These are phyloP conservation scores for Cecropterus lyciades DNA, from an alignment of 1,140 invertebrate species.

Conservation along the genomic window DNA sequence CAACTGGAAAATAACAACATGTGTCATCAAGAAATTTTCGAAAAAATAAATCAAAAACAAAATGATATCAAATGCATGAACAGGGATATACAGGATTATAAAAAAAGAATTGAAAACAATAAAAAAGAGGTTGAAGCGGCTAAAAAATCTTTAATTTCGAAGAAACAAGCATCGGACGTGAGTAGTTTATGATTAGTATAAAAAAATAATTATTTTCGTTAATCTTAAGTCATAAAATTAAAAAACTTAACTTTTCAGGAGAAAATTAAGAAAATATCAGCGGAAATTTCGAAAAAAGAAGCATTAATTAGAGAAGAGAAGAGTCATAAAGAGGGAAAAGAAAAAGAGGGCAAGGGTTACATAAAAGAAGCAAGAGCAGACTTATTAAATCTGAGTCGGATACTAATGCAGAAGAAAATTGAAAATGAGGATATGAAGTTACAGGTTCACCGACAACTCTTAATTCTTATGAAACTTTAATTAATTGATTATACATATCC, in stretches of 20 bases:
- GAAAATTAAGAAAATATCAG: slow-evolving; percentile 47
- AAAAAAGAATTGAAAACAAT: slow-evolving; percentile 56
- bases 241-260: slow-evolving; percentile 38
- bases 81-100: slow-evolving; percentile 56
- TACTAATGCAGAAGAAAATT: slow-evolving; percentile 65
- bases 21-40: slow-evolving; percentile 61
- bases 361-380: slow-evolving; percentile 67
- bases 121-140: slow-evolving; percentile 53
- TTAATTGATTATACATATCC: no score
- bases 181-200: no score
- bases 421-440: slow-evolving; percentile 65
- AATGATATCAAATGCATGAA: slow-evolving; percentile 65
- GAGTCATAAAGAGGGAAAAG: slow-evolving; percentile 51
- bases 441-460: slow-evolving; percentile 49
- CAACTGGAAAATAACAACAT: slow-evolving; percentile 59
- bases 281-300: slow-evolving; percentile 48
- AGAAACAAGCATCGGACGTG: slow-evolving; percentile 61
- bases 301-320: slow-evolving; percentile 50
- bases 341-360: slow-evolving; percentile 54
- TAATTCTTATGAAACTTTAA: neutral
- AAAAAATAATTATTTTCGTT: no score
- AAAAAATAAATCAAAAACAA: slow-evolving; percentile 60
- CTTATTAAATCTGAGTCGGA: slow-evolving; percentile 59
- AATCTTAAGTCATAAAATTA: no score
- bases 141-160: slow-evolving; percentile 49